phyloP scores from a whole-genome alignment of 2,888 invertebrate genomes.

The Odontocolon sp. region DNA sequence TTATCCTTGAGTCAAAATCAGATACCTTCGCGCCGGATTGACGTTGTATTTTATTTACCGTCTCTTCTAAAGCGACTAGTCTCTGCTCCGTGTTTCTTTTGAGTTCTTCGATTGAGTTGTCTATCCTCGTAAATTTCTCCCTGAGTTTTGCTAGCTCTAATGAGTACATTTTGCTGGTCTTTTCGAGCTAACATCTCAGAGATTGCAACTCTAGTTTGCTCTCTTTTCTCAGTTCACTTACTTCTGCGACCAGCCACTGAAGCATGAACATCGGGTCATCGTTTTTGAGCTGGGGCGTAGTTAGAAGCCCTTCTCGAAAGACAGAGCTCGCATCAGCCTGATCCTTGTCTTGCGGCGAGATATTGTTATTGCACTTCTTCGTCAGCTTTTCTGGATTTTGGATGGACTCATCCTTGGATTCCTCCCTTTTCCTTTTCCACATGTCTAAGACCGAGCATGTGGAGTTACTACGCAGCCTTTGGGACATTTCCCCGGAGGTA shows the following conservation, averaged over 20 bases:
- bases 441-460: slow-evolving; percentile 7
- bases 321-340: neutral
- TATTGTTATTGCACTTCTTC: neutral
- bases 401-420: neutral
- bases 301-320: neutral
- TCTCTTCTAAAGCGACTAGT: neutral
- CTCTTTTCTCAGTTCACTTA: neutral
- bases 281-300: neutral
- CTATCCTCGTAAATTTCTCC: neutral
- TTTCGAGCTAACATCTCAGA: neutral
- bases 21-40: neutral
- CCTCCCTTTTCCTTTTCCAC: slow-evolving; percentile 2
- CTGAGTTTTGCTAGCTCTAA: neutral
- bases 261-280: neutral
- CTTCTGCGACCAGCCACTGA: neutral
- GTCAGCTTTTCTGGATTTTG: neutral
- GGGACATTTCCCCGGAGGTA: neutral
- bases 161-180: neutral
- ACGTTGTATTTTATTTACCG: neutral
- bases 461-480: slow-evolving; percentile 3
- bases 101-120: neutral
- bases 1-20: neutral
- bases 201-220: neutral
- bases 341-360: neutral
- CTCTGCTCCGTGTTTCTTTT: neutral